Evolutionary conservation across 2,113 vertebrate genomes (phyloP).

Genomic region (Himantopus leucocephalus): DNA sequence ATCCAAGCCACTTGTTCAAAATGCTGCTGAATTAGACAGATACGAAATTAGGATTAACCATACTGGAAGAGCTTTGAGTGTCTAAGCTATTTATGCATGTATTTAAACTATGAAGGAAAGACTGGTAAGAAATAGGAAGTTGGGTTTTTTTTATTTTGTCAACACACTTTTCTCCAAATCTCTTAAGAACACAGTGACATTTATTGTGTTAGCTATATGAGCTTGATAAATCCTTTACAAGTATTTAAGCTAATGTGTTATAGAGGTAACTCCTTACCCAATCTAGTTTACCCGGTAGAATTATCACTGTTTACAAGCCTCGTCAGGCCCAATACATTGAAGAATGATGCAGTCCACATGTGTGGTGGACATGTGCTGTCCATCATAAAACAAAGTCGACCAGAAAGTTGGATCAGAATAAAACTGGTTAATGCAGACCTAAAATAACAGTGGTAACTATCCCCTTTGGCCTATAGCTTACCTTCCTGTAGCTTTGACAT

Average conservation of each 20-base stretch:
- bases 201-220: not conserved
- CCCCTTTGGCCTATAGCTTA: not conserved
- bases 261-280: not conserved
- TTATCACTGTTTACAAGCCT: not conserved
- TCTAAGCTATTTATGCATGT: not conserved
- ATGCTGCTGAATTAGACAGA: not conserved
- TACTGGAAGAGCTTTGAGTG: not conserved
- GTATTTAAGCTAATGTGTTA: not conserved
- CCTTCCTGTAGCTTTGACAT: not conserved
- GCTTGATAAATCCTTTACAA: not conserved
- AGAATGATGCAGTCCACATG: not conserved
- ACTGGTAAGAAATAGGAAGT: not conserved
- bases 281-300: not conserved
- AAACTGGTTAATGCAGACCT: not conserved
- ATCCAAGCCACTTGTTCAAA: not conserved
- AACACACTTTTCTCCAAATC: not conserved
- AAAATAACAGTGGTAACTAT: not conserved
- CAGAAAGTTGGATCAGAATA: not conserved
- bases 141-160: not conserved
- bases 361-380: not conserved
- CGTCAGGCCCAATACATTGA: not conserved
- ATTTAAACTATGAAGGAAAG: not conserved
- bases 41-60: not conserved
- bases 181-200: not conserved
- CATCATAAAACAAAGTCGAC: not conserved